Conservation (phyloP, 2,797 vertebrate species). For the Phataginus tricuspis region DNA sequence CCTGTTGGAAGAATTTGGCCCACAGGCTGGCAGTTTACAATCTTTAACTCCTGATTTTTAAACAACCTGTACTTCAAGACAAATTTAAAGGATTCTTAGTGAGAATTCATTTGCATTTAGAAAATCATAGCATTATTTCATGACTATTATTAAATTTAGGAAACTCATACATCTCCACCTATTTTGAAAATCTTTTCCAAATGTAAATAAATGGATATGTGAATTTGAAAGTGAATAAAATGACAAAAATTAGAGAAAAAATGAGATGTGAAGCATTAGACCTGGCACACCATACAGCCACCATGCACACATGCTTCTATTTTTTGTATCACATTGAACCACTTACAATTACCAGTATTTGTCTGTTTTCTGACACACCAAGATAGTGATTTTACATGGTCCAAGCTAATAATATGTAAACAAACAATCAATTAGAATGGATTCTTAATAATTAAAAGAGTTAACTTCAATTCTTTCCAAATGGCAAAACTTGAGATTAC, state of each 20-base stretch:
- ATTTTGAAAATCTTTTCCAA: conserved; percentile 32
- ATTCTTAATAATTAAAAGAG: neutral
- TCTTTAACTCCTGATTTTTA: neutral
- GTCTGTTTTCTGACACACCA: neutral
- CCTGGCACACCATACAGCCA: neutral
- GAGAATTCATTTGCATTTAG: neutral
- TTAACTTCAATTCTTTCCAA: neutral
- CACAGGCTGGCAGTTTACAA: neutral
- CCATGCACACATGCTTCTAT: neutral
- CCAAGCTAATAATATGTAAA: neutral
- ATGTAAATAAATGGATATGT: neutral
- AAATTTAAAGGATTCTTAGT: neutral
- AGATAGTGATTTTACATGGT: neutral
- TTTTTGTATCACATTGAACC: neutral
- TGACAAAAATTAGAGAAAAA: neutral
- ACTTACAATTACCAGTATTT: neutral
- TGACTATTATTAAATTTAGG: neutral
- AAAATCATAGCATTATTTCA: neutral
- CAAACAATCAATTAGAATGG: neutral
- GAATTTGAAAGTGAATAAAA: conserved; percentile 33
- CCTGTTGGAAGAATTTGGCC: neutral
- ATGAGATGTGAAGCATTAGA: neutral
- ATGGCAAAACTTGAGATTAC: neutral
- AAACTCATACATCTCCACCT: neutral
- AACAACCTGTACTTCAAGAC: neutral